Evolutionary conservation across 30 jellyfish, hydroid and myxozoan genomes (phyloP), one percentile per base, ranked within the genome.

Genomic region (Aurelia sp.): DNA sequence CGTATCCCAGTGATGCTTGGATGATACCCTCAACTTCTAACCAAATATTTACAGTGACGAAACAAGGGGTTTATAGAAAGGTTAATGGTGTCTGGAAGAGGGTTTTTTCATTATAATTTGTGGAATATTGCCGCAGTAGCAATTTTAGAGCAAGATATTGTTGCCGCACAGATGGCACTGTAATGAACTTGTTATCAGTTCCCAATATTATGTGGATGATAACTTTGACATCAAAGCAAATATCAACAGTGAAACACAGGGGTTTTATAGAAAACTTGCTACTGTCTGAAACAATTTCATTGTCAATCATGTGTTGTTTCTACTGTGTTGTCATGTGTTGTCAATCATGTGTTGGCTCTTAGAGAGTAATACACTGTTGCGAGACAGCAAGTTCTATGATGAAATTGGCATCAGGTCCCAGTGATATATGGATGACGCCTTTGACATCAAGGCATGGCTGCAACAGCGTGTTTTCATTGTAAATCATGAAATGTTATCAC

Each of bases 81-180:
- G 4, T 31, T 0, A 10, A 8, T 33, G 68, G 88, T 3, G 50
- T 13, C 40, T 77, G 88, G 88, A 31, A 75, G 62, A 50, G 81
- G 21, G 66, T 61, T 1, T 61, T 44, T 44, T 44, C 15, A 44
- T 9, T 44, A 8, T 40, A 40, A 40, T 4, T 40, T 40, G 11
- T 40, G 11, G 3, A 40, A 4, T 40, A 40, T 8, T 3, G 51
- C 3, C 51, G 3, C 51, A 40, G 3, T 44, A 7, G 55, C 55
- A 44, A 2, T 44, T 44, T 44, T 12, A 7, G 55, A 9, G 55
- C 55, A 44, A 7, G 51, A 4, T 6, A 7, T 10, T 44, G 2
- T 44, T 9, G 15, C 55, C 10, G 15, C 16, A 6, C 15, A 44
- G 55, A 16, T 6, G 15, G 55, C 55, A 44, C 3, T 9, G 10